These are phyloP conservation scores for Pardalotus punctatus DNA, from an alignment of 2,113 vertebrate genomes.

Conservation along the genomic window DNA sequence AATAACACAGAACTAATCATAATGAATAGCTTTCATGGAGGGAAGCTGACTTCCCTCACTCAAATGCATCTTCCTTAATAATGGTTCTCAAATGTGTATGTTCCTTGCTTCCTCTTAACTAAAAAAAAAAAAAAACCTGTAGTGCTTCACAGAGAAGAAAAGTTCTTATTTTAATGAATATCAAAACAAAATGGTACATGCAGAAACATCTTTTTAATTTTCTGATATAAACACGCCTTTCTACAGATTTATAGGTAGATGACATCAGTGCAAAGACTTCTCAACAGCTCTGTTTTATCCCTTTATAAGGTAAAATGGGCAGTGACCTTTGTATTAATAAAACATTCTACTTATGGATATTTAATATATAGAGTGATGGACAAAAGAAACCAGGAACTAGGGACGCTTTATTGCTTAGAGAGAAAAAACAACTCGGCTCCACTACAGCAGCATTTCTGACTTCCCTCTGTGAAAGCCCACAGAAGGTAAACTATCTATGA, in stretches of 20 bases:
- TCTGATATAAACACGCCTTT: background rate
- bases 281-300: background rate
- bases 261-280: background rate
- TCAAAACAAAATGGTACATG: background rate
- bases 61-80: background rate
- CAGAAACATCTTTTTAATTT: background rate
- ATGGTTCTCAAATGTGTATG: background rate
- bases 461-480: background rate
- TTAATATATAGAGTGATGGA: background rate
- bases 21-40: slow-evolving; percentile 54
- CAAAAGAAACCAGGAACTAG: slow-evolving; percentile 18
- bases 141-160: background rate
- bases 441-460: slow-evolving; percentile 32
- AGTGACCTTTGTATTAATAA: slow-evolving; percentile 27
- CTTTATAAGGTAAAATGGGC: background rate
- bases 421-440: slow-evolving; percentile 38
- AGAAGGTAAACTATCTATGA: slow-evolving; percentile 13
- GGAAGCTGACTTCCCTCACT: background rate
- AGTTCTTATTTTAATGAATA: background rate
- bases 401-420: background rate
- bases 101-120: slow-evolving; percentile 13
- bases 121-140: background rate
- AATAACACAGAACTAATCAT: slow-evolving; percentile 51
- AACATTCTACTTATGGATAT: background rate
- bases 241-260: background rate